Percentiles rank a stretch among this genome's conserved stretches.
Conservation (phyloP, 2,888 invertebrate genomes). For the Caenorhabditis uteleia region DNA sequence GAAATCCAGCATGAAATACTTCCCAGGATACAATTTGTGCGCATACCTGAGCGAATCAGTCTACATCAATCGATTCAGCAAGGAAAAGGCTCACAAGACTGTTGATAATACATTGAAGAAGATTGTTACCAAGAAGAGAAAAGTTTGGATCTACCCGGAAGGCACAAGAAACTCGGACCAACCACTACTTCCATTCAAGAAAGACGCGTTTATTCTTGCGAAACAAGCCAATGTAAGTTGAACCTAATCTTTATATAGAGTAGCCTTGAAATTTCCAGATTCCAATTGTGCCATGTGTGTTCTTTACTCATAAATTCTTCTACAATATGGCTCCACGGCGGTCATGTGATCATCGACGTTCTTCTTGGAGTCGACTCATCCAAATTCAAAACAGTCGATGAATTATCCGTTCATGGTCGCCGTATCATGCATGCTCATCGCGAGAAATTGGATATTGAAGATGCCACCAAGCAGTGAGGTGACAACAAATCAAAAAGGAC, state of each 20-base stretch:
- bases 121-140: constrained; percentile 71
- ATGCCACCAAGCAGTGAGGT: too few relatives aligned
- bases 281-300: constrained; percentile 87
- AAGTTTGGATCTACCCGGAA: constrained; percentile 91
- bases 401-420: constrained; percentile 47
- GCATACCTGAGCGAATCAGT: constrained; percentile 57
- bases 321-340: constrained; percentile 68
- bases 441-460: constrained; percentile 30
- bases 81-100: constrained; percentile 56
- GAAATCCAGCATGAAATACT: constrained; percentile 63
- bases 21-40: constrained; percentile 66
- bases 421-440: constrained; percentile 43
- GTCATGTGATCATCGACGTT: constrained; percentile 45
- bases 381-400: constrained; percentile 49
- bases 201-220: constrained; percentile 93
- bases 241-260: too few relatives aligned
- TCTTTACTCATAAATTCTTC: constrained; percentile 81
- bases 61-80: constrained; percentile 55
- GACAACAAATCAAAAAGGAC: too few relatives aligned
- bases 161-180: constrained; percentile 85
- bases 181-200: constrained; percentile 89
- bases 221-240: constrained; percentile 70
- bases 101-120: constrained; percentile 48
- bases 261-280: too few relatives aligned
- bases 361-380: constrained; percentile 47